These are phyloP conservation scores for Nothocercus nigrocapillus DNA, from an alignment of 2,113 vertebrate species.

Conservation along the genomic window DNA sequence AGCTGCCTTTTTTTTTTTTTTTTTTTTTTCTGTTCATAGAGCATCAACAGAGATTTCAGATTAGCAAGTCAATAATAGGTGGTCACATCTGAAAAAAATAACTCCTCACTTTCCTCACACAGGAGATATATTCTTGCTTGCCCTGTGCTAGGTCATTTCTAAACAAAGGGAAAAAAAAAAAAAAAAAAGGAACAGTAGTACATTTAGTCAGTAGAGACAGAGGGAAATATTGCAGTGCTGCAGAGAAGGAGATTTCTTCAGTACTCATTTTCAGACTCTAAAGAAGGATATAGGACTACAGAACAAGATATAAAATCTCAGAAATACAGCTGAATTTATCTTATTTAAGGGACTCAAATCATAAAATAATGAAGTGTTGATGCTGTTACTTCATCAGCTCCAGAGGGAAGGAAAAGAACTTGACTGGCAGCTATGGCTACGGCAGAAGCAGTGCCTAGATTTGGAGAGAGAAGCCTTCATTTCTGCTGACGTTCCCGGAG, in stretches of 20 bases:
- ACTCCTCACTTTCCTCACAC: background rate
- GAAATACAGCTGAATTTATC: background rate
- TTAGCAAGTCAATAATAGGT: background rate
- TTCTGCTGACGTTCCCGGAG: background rate
- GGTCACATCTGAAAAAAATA: background rate
- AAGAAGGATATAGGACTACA: background rate
- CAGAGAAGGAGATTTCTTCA: background rate
- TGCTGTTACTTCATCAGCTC: background rate
- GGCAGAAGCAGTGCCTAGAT: background rate
- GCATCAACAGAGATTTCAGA: background rate
- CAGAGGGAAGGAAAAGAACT: background rate
- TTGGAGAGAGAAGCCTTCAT: background rate
- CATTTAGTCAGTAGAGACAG: background rate
- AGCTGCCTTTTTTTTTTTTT: background rate
- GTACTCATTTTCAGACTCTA: background rate
- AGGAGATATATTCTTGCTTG: background rate
- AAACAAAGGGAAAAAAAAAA: background rate
- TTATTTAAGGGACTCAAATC: background rate
- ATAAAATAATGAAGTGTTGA: background rate
- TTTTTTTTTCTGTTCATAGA: background rate
- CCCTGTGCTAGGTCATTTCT: background rate
- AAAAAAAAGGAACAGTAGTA: background rate
- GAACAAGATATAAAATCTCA: conserved; percentile 10
- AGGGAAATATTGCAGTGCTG: background rate
- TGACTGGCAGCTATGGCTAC: background rate